phyloP scores from a whole-genome alignment of 1,140 invertebrate genomes.

The Eupristina koningsbergeri region DNA sequence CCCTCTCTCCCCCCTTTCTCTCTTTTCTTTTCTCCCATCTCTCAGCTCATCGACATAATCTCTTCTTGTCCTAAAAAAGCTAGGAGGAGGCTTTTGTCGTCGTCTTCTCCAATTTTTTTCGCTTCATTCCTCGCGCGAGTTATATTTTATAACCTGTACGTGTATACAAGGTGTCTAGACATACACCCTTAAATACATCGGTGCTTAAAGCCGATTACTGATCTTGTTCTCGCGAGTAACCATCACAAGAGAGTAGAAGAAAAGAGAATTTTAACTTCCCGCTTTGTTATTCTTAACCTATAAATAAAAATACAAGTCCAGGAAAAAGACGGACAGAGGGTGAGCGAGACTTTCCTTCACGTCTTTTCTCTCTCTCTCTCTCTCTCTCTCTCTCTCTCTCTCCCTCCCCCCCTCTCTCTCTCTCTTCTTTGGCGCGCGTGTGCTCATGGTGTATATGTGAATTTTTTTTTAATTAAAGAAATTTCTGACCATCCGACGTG shows the following conservation, averaged over 20 bases:
- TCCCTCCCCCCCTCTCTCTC: neutral
- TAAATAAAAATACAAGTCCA: constrained; percentile 42
- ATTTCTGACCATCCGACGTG: constrained; percentile 30
- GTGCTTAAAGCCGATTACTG: neutral
- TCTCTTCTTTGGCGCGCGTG: constrained; percentile 10
- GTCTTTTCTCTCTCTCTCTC: neutral
- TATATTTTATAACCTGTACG: constrained; percentile 17
- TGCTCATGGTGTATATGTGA: constrained; percentile 36
- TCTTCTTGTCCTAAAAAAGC: constrained; percentile 1
- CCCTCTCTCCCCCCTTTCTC: neutral
- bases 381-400: neutral
- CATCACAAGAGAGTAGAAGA: constrained; percentile 18
- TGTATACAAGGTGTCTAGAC: neutral
- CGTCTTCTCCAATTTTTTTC: constrained; percentile 27
- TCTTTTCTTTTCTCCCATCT: neutral
- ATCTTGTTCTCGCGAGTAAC: constrained; percentile 11
- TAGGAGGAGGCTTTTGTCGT: neutral
- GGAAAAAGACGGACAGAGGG: constrained; percentile 13
- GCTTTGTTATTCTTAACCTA: constrained; percentile 46
- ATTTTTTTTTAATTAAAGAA: constrained; percentile 2
- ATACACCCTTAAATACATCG: neutral
- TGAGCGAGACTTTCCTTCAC: constrained; percentile 42
- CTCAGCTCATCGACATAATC: neutral
- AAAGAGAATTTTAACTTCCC: neutral
- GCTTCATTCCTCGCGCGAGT: neutral